Base-by-base conservation (phyloP, 2,113 vertebrate species). In the Bos indicus region DNA sequence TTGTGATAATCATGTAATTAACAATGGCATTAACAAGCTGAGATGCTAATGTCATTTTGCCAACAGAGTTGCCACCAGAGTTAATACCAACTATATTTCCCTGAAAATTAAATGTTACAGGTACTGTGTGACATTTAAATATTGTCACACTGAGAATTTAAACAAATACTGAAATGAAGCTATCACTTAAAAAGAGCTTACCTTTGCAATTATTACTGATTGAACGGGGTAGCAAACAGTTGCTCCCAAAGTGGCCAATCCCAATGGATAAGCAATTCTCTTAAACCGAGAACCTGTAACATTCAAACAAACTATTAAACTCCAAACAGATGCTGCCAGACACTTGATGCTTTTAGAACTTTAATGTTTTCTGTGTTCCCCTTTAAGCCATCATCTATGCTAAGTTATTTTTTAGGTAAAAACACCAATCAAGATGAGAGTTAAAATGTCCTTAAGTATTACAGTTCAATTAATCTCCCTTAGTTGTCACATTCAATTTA, bases 171-270 rank as follows among this genome's bases (percentile, higher is more conserved):
- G 74, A 96, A 95, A 97, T 28, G 13, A 36, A 95, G 30, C 5
- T 82, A 87, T 91, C 52, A 77, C 12, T 78, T 84, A 43, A 74
- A 97, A 90, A 89, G 36, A 97, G 94, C 98, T 98, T 98, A 99
- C 99, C 99, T 99, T 99, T 43, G 99, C 98, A 95, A 99, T 74
- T 80, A 99, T 96, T 98, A 99, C 98, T 6, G 99, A 98, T 85
- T 99, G 99, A 85, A 98, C 99, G 12, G 99, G 99, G 97, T 99
- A 99, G 97, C 99, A 99, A 92, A 99, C 97, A 19, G 99, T 98
- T n/a, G 99, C 98, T 87, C 99, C 99, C 83, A 99, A 98, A 92
- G 99, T 40, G 88, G 99, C 98, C 96, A 99, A 97, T 71, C 99
- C 99, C 98, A 99, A 5, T 0, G 99, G 99, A 97, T 99, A 98